Conservation (phyloP, 35 echinoderm and acorn worm species). For the Acanthaster planci region DNA sequence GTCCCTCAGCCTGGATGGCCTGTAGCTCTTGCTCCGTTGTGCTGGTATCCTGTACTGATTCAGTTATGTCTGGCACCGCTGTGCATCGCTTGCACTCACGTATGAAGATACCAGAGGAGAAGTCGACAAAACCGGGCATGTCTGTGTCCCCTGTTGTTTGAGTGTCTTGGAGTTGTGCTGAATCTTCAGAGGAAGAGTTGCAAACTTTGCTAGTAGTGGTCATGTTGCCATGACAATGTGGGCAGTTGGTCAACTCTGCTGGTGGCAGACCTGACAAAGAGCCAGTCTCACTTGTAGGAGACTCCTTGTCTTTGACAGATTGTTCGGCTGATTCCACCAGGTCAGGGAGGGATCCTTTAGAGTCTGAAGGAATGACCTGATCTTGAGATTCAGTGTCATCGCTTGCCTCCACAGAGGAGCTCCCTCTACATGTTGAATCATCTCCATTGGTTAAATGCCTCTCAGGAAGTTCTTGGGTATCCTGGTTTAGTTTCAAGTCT, state of each 20-base stretch:
- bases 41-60: constrained; percentile 70
- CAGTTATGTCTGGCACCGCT: constrained; percentile 75
- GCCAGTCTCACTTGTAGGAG: background rate
- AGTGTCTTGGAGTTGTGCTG: background rate
- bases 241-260: background rate
- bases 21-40: constrained; percentile 38
- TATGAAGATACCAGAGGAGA: constrained; percentile 78
- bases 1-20: constrained; percentile 71
- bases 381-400: background rate
- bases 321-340: constrained; percentile 10
- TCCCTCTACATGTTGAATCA: no score
- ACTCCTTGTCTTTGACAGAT: constrained; percentile 3
- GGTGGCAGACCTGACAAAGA: background rate
- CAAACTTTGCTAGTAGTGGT: background rate
- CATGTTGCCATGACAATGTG: background rate
- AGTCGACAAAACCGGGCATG: constrained; percentile 73
- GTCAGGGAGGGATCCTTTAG: constrained; percentile 2
- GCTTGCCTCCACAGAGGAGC: no score
- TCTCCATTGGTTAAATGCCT: no score
- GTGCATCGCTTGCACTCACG: constrained; percentile 66
- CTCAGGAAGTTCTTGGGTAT: no score
- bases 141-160: constrained; percentile 1
- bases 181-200: background rate
- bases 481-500: no score
- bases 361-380: background rate